Conservation (phyloP, 2,888 invertebrate species). For the Acleris holmiana region DNA sequence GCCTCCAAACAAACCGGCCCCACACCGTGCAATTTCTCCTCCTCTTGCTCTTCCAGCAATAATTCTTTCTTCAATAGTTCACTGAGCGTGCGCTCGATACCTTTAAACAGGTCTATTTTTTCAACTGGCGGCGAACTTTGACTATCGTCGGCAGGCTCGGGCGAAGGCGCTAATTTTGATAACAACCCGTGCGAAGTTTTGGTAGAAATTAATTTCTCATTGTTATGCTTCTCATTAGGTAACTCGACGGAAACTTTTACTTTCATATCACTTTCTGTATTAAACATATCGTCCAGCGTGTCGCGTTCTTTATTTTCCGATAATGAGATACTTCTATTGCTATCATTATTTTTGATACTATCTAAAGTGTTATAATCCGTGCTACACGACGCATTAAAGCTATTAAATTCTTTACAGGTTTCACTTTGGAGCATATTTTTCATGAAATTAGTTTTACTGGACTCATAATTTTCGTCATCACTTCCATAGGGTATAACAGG, state of each 20-base stretch:
- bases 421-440: conserved; percentile 79
- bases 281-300: conserved; percentile 63
- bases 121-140: conserved; percentile 56
- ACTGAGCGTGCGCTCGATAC: conserved; percentile 82
- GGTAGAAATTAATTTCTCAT: conserved; percentile 50
- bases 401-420: conserved; percentile 73
- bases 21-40: conserved; percentile 75
- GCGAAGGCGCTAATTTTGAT: conserved; percentile 66
- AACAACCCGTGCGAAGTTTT: conserved; percentile 54
- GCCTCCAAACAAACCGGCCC: conserved; percentile 73
- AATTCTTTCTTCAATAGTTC: conserved; percentile 83
- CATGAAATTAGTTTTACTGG: conserved; percentile 58
- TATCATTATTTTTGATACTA: conserved; percentile 60
- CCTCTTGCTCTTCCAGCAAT: conserved; percentile 73
- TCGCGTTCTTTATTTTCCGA: conserved; percentile 69
- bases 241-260: conserved; percentile 69
- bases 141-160: conserved; percentile 60
- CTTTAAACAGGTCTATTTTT: conserved; percentile 81
- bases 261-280: conserved; percentile 63
- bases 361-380: conserved; percentile 64
- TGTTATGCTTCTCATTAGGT: conserved; percentile 56
- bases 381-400: conserved; percentile 72
- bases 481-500: conserved; percentile 60
- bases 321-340: conserved; percentile 62
- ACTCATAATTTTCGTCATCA: conserved; percentile 55